Evolutionary conservation across 2,888 invertebrate genomes (phyloP), one percentile per base, ranked within the genome.

Genomic region (Tridacna gigas): DNA sequence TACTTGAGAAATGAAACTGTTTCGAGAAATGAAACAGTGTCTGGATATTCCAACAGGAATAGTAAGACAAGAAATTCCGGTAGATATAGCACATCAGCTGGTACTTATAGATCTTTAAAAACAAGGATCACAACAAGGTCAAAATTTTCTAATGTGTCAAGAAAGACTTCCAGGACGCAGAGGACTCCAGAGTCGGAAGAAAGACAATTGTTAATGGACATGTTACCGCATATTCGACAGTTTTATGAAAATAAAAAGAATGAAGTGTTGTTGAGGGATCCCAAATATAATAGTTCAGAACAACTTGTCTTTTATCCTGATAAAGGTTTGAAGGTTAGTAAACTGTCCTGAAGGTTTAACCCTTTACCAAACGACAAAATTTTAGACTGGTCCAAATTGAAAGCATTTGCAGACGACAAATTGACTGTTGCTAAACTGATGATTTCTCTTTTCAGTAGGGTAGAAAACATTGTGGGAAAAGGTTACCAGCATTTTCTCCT

Each of bases 181-280:
- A 75, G 67, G 20, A 84, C 81, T 66, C 45, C 66, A 20, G 74
- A 48, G 12, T 66, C 74, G 26, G 25, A 60, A 2, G 71, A 82
- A 22, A 60, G 80, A 48, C 56, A 79, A 0, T 7, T 69, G 26
- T 69, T 86, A 4, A 79, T 83, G 69, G 78, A 73, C 26, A 76
- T 86, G 5, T 66, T 86, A 75, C 86, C 86, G 13, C 67, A 77
- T 5, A 77, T 83, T 12, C 61, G 77, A 28, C 74, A 79, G 60
- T 86, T 74, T 79, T 79, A 86, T 45, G 60, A 61, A 22, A 69
- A 51, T 25, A 81, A 73, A 73, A 60, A 69, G 18, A 56, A 20
- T 18, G 51, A 69, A 15, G 22, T 9, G 0, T 26, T 45, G 26
- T 9, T 37, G 7, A n/a, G 37, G 28, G 66, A 83, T 48, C 80